Evolutionary conservation across 2,888 invertebrate species (phyloP), one percentile per base, ranked within the genome.

Genomic region (Erebia ligea): DNA sequence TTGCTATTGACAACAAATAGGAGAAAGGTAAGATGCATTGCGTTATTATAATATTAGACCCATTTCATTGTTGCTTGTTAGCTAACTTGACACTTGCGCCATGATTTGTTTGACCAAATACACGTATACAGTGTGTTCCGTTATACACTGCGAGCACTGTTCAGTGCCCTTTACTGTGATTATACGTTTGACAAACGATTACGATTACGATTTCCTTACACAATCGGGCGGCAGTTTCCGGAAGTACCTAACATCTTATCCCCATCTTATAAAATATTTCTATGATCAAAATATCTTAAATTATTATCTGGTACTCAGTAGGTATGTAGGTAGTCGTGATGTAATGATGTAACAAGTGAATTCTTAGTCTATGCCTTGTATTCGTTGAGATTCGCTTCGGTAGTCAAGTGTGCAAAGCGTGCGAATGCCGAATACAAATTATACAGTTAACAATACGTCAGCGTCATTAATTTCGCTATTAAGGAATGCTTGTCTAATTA

Each of bases 1-100:
- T 76, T 89, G 65, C 76, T 93, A 72, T 75, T 93, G 34, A 74
- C 79, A 1, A 77, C 80, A 9, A 83, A 90, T 65, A 81, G 71
- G 69, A 80, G 78, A 64, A 92, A 87, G 85, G 92, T 92, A 73
- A 81, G 85, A 9, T 17, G 0, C 9, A n/a, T n/a, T 15, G 15
- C 15, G 3, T 9, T 1, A n/a, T n/a, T 17, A 13, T 15, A 13
- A n/a, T 15, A 4, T 13, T 50, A n/a, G 15, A 0, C 50, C 5
- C n/a, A 50, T 6, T 50, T 11, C 13, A 45, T 45, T 11, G 2
- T 45, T 45, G 11, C 45, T 50, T n/a, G 6, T 48, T 45, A 45
- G 45, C 11, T 40, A n/a, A n/a, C n/a, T n/a, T n/a, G n/a, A n/a
- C n/a, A n/a, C n/a, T n/a, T n/a, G n/a, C n/a, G n/a, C n/a, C n/a